Evolutionary conservation across 2,797 vertebrate genomes (phyloP).

Genomic region (Galaxias olidus): DNA sequence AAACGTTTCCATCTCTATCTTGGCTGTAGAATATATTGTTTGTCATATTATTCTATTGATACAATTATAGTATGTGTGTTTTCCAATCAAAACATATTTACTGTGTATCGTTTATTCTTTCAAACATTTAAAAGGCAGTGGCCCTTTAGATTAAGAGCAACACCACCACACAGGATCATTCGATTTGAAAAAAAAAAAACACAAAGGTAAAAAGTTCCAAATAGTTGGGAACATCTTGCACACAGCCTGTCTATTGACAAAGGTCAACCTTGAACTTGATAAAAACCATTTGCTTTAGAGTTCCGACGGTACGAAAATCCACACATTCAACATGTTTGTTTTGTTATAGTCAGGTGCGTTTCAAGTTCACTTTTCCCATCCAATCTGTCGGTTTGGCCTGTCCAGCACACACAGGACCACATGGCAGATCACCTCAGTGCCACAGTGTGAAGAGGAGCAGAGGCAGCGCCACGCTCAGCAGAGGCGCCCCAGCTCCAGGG

Average conservation of each 20-base stretch:
- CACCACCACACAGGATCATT: too few relatives aligned
- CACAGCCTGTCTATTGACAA: neutral
- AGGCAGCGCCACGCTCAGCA: conserved; percentile 27
- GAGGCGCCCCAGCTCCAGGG: conserved; percentile 16
- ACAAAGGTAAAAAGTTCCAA: too few relatives aligned
- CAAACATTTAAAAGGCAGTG: too few relatives aligned
- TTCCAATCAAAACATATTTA: too few relatives aligned
- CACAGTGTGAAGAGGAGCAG: conserved; percentile 28
- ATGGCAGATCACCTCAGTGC: conserved; percentile 16
- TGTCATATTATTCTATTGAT: too few relatives aligned
- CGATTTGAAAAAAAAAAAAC: too few relatives aligned
- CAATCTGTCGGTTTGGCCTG: conserved; percentile 1
- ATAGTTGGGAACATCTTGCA: neutral
- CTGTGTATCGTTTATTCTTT: too few relatives aligned
- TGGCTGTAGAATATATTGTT: too few relatives aligned
- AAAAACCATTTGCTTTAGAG: neutral
- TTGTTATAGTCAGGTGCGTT: neutral
- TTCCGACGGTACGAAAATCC: neutral
- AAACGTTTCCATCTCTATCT: too few relatives aligned
- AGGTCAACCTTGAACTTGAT: conserved; percentile 2
- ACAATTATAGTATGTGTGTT: too few relatives aligned
- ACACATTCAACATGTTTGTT: neutral
- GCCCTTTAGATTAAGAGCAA: too few relatives aligned
- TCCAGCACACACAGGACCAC: too few relatives aligned
- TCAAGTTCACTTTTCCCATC: neutral